Percentiles rank a stretch among this genome's conserved stretches.
phyloP scores from a whole-genome alignment of 23 tunicate species.

The Trididemnum clinides region DNA sequence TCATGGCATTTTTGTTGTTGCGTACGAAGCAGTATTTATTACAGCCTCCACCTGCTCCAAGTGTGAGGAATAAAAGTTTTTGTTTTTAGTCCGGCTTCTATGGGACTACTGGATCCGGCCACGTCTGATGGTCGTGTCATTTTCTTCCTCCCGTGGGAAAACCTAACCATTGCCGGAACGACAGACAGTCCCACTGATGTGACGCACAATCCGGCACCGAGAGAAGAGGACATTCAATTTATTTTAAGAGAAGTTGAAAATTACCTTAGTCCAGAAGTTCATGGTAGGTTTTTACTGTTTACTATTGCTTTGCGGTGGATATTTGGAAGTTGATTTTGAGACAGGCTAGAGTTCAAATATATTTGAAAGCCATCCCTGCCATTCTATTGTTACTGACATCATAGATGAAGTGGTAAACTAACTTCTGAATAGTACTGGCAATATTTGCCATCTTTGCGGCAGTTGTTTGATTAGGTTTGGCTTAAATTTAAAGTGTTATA shows the following conservation, averaged over 20 bases:
- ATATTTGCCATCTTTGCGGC: too few species aligned
- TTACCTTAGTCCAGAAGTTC: constrained; percentile 85
- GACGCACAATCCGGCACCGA: constrained; percentile 87
- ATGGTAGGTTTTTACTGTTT: constrained; percentile 73
- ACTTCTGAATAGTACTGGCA: too few species aligned
- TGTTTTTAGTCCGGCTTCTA: constrained; percentile 73
- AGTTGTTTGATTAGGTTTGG: too few species aligned
- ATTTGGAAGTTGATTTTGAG: too few species aligned
- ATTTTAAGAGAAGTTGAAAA: constrained; percentile 83
- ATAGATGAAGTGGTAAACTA: too few species aligned
- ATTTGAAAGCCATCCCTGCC: too few species aligned
- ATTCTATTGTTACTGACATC: too few species aligned
- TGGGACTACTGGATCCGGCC: constrained; percentile 94
- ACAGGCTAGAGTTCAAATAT: too few species aligned
- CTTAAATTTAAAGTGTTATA: too few species aligned
- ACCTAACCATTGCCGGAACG: constrained; percentile 89
- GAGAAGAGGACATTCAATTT: constrained; percentile 84
- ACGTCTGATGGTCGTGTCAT: constrained; percentile 92
- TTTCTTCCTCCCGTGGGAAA: constrained; percentile 95
- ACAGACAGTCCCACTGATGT: constrained; percentile 87
- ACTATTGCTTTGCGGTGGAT: too few species aligned
- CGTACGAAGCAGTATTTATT: background rate
- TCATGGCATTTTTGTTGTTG: too few species aligned
- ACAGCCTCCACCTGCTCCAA: background rate
- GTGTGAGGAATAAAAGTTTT: too few species aligned